Evolutionary conservation across 2,888 invertebrate genomes (phyloP).

Genomic region (Oithona nana): DNA sequence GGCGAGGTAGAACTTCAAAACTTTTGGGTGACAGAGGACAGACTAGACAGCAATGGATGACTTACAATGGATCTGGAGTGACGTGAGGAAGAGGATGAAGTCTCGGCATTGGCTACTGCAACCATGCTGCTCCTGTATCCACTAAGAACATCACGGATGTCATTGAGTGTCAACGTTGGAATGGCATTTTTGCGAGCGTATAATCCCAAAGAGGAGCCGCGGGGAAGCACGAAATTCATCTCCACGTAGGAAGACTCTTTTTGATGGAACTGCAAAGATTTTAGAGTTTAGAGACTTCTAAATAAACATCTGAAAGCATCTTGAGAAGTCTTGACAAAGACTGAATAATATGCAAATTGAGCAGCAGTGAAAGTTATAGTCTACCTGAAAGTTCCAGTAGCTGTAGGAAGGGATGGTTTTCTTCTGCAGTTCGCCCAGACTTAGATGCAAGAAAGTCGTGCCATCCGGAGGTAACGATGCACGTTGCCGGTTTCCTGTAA

Average conservation of each 20-base stretch:
- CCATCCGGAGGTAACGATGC: slow-evolving; percentile 21
- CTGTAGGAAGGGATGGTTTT: slow-evolving; percentile 26
- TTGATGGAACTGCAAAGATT: slow-evolving; percentile 25
- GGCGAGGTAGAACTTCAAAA: no score
- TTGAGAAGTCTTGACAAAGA: no score
- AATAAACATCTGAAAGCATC: no score
- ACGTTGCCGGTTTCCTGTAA: slow-evolving; percentile 9
- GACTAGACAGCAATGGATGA: background rate
- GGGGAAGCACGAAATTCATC: slow-evolving; percentile 27
- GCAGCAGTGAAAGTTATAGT: no score
- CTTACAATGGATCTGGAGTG: background rate
- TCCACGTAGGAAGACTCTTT: slow-evolving; percentile 27
- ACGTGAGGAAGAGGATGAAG: no score
- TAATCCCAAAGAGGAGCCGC: slow-evolving; percentile 35
- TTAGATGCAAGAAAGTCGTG: slow-evolving; percentile 22
- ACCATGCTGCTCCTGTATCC: slow-evolving; percentile 18
- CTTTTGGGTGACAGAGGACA: no score
- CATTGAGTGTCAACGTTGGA: slow-evolving; percentile 89
- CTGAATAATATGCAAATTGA: no score
- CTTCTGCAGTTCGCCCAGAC: slow-evolving; percentile 23
- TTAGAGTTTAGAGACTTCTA: background rate
- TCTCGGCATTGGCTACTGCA: no score
- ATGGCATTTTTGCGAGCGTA: slow-evolving; percentile 85
- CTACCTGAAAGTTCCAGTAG: slow-evolving; percentile 46
- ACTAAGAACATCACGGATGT: slow-evolving; percentile 83